These are phyloP conservation scores for Bradysia coprophila DNA, from an alignment of 1,140 invertebrate genomes.

Conservation along the genomic window DNA sequence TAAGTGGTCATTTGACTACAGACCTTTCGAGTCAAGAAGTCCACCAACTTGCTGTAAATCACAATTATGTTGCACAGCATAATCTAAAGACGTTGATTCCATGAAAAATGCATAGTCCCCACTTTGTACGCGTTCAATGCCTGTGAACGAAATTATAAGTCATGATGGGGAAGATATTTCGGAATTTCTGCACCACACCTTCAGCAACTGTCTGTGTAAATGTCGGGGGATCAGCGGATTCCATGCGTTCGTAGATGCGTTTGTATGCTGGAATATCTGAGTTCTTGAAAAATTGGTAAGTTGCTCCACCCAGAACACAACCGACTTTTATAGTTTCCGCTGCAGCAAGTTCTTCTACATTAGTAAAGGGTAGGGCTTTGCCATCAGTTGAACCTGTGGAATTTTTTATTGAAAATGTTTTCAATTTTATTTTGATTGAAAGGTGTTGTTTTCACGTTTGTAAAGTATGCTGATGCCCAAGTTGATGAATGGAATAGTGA, in stretches of 20 bases:
- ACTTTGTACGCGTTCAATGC: slow-evolving; percentile 58
- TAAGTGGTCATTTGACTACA: too few relatives aligned
- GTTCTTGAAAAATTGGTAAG: slow-evolving; percentile 49
- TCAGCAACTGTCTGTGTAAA: slow-evolving; percentile 56
- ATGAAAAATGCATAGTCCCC: slow-evolving; percentile 87
- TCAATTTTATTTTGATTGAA: too few relatives aligned
- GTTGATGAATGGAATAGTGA: too few relatives aligned
- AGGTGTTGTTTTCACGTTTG: too few relatives aligned
- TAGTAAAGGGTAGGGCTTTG: too few relatives aligned
- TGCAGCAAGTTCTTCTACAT: slow-evolving; percentile 67
- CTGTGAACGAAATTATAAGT: too few relatives aligned
- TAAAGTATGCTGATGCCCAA: too few relatives aligned
- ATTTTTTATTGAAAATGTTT: too few relatives aligned
- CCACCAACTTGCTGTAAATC: slow-evolving; percentile 88
- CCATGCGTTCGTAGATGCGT: slow-evolving; percentile 52
- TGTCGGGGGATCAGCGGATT: slow-evolving; percentile 46
- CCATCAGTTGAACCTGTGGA: too few relatives aligned
- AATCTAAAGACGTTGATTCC: slow-evolving; percentile 87
- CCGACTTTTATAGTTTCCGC: slow-evolving; percentile 82
- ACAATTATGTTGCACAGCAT: slow-evolving; percentile 70
- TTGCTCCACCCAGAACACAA: slow-evolving; percentile 54
- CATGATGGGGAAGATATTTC: too few relatives aligned
- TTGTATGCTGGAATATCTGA: too few relatives aligned
- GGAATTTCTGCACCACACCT: slow-evolving; percentile 69
- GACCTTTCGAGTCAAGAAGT: slow-evolving; percentile 63